phyloP scores from a whole-genome alignment of 1,140 invertebrate genomes.

The Euura saliciscinereae region DNA sequence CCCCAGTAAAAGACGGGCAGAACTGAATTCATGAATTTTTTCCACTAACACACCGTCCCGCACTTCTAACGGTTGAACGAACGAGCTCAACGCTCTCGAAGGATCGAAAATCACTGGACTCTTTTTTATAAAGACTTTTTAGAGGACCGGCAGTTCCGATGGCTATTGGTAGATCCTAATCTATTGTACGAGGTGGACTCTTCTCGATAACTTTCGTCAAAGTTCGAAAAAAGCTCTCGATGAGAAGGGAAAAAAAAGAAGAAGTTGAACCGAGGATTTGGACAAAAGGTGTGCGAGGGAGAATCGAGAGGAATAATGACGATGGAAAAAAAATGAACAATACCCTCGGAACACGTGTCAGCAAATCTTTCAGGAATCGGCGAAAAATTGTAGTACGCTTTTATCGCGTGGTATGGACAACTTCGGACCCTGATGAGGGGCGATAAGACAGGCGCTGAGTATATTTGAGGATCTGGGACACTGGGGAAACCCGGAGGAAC shows the following conservation, averaged over 20 bases:
- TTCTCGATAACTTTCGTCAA: background rate
- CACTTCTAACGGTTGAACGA: background rate
- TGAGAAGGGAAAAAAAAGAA: no score
- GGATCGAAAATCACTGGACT: background rate
- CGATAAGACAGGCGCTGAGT: constrained; percentile 1
- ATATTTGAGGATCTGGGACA: constrained; percentile 19
- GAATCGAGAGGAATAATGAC: background rate
- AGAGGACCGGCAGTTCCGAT: background rate
- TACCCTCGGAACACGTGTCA: background rate
- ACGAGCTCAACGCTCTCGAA: background rate
- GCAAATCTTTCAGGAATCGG: background rate
- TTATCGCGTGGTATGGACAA: background rate
- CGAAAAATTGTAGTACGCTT: background rate
- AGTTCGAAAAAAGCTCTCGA: background rate
- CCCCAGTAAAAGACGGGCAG: constrained; percentile 21
- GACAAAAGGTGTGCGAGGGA: background rate
- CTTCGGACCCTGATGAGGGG: constrained; percentile 3
- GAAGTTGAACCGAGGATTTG: background rate
- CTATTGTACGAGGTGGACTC: background rate
- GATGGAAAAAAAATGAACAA: background rate
- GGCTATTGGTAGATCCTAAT: background rate
- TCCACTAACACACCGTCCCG: background rate
- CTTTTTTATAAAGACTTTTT: constrained; percentile 5
- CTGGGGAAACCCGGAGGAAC: constrained; percentile 10
- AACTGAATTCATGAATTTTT: constrained; percentile 10